Percentiles rank a stretch among this genome's conserved stretches.
Conservation (phyloP, 92 coral and sea anemone genomes). For the Phenganax marumi region DNA sequence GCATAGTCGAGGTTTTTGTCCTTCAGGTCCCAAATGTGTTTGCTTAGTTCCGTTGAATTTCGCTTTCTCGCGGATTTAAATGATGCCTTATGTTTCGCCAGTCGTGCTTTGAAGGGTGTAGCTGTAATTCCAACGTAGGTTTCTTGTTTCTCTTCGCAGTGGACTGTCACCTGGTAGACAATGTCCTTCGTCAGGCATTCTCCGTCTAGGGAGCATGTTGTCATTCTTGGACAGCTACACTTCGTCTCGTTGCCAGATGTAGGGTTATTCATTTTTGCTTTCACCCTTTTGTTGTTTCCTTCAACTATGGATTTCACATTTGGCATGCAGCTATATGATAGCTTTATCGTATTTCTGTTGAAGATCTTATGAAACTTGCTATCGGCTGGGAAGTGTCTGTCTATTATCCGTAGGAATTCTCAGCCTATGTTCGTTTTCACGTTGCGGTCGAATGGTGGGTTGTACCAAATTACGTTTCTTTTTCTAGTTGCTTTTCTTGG, state of each 20-base stretch:
- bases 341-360: conserved; percentile 20
- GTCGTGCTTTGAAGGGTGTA: conserved; percentile 37
- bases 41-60: conserved; percentile 34
- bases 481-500: not conserved
- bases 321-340: conserved; percentile 22
- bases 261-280: no score
- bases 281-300: conserved; percentile 25
- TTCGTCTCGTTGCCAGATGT: conserved; percentile 28
- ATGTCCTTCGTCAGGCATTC: conserved; percentile 41
- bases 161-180: conserved; percentile 50
- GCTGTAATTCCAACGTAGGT: conserved; percentile 49
- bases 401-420: not conserved
- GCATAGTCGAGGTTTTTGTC: conserved; percentile 30
- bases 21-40: conserved; percentile 44
- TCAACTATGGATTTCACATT: conserved; percentile 17
- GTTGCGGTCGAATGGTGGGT: conserved; percentile 18
- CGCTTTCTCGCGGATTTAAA: conserved; percentile 22
- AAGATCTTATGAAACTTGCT: not conserved
- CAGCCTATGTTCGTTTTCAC: not conserved
- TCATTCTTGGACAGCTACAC: conserved; percentile 42
- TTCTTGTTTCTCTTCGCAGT: not conserved
- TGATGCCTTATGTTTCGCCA: conserved; percentile 34
- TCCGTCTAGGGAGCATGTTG: conserved; percentile 50
- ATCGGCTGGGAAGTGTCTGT: not conserved
- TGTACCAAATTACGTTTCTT: conserved; percentile 9